phyloP scores from a whole-genome alignment of 64 coral and sea anemone genomes.

The Orbicella faveolata region DNA sequence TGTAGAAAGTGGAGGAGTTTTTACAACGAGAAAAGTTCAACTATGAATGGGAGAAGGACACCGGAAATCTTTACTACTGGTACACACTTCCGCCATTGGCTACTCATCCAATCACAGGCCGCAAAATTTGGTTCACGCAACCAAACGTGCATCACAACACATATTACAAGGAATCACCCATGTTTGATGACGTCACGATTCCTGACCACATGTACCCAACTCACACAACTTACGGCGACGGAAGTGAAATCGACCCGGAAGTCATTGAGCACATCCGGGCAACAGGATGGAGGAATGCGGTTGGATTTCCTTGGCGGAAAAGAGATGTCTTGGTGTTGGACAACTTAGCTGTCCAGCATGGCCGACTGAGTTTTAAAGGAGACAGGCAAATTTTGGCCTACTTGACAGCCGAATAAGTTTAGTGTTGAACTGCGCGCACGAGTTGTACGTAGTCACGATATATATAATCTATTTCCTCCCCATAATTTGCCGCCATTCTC shows the following conservation, averaged over 20 bases:
- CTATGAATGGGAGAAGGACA: conserved; percentile 70
- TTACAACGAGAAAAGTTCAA: conserved; percentile 41
- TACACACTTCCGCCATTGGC: conserved; percentile 52
- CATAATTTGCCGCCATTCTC: too few species aligned
- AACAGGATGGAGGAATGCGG: conserved; percentile 76
- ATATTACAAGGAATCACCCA: conserved; percentile 80
- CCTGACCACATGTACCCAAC: conserved; percentile 71
- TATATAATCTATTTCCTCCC: too few species aligned
- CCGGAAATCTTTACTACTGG: conserved; percentile 71
- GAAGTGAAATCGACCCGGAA: conserved; percentile 75
- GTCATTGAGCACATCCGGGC: conserved; percentile 77
- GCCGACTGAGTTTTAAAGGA: conserved; percentile 66
- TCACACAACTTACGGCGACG: conserved; percentile 78
- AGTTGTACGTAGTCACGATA: too few species aligned
- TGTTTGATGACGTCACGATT: conserved; percentile 66
- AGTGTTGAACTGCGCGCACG: too few species aligned
- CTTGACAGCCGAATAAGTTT: conserved; percentile 60
- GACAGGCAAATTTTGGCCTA: conserved; percentile 62
- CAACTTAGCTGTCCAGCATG: conserved; percentile 66
- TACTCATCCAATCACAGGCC: conserved; percentile 83
- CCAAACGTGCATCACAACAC: conserved; percentile 73
- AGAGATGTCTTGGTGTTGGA: conserved; percentile 82
- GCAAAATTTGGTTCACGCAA: conserved; percentile 90
- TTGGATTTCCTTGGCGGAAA: conserved; percentile 89
- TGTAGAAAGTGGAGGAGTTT: conserved; percentile 69